Conservation (phyloP, 2,888 invertebrate species). For the Axea sp. region DNA sequence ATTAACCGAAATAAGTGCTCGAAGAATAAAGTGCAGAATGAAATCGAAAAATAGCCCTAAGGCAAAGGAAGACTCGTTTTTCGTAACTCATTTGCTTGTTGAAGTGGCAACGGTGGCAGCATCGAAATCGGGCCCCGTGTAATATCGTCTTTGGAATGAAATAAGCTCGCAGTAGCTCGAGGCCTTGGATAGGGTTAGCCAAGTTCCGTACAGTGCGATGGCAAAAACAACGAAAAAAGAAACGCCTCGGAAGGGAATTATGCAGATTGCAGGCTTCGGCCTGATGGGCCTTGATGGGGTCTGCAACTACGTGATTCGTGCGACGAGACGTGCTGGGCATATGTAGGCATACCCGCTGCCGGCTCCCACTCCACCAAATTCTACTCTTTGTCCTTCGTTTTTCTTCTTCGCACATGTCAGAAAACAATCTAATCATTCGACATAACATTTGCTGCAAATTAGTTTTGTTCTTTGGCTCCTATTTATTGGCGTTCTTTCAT, state of each 20-base stretch:
- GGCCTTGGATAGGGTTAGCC: slow-evolving; percentile 63
- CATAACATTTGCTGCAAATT: slow-evolving; percentile 14
- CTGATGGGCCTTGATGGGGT: slow-evolving; percentile 75
- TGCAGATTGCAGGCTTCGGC: slow-evolving; percentile 78
- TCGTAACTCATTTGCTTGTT: slow-evolving; percentile 53
- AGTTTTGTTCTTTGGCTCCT: too few relatives aligned
- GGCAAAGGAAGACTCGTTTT: slow-evolving; percentile 48
- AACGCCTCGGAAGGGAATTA: slow-evolving; percentile 74
- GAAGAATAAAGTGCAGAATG: slow-evolving; percentile 3
- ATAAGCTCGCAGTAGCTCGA: slow-evolving; percentile 50
- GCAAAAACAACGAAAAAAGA: slow-evolving; percentile 66
- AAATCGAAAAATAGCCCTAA: slow-evolving; percentile 39
- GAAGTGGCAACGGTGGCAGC: slow-evolving; percentile 56
- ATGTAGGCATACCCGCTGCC: slow-evolving; percentile 59
- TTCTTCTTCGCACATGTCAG: slow-evolving; percentile 7
- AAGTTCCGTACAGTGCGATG: slow-evolving; percentile 64
- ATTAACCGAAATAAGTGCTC: slow-evolving; percentile 13
- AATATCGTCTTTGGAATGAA: slow-evolving; percentile 57
- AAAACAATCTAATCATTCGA: slow-evolving; percentile 42
- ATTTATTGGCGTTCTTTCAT: too few relatives aligned
- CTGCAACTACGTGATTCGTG: slow-evolving; percentile 65
- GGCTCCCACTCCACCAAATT: slow-evolving; percentile 14
- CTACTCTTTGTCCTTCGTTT: neutral
- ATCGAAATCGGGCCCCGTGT: slow-evolving; percentile 57
- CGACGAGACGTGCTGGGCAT: slow-evolving; percentile 70